Evolutionary conservation across 2,797 vertebrate genomes (phyloP), one percentile per base, ranked within the genome.

Genomic region (Oryzias sinensis): DNA sequence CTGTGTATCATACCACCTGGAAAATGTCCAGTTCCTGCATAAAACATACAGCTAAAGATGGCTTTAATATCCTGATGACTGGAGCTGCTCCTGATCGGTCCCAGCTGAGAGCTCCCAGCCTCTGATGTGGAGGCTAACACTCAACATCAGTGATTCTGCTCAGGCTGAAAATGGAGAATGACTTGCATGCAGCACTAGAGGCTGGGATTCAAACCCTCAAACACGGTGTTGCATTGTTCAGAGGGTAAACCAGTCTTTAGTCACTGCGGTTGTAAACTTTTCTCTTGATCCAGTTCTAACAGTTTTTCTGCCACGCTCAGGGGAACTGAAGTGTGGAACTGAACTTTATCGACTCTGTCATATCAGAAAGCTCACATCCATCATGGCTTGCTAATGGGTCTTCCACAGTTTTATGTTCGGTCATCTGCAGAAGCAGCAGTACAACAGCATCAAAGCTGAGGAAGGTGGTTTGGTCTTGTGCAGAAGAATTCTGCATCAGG

Each of bases 41-140:
- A 60, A 70, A 58, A 53, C 49, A 63, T 70, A 43, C 73, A 50
- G 29, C 68, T 78, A 61, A 84, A 77, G 71, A 69, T 81, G 77
- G 68, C 68, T 79, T 79, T 57, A 62, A 77, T 77, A 68, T 76
- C 65, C 57, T 27, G 54, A 70, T 55, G 46, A 51, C 61, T 72
- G 62, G 76, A 78, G 70, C 66, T 66, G 66, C 13, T 14, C 16
- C 59, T 80, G 82, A 84, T 82, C 76, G 71, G 70, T 74, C 25
- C 53, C 67, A 68, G 76, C 72, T 79, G 79, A 65, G 67, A 65
- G 7, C 65, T 5, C 59, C 59, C 63, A 59, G 68, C 59, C 59
- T 68, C 65, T 60, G 59, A 72, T 67, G 74, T 62, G 65, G 56
- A 77, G 40, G 43, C 42, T 33, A 45, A 47, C 64, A 59, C 74